Percentiles rank a stretch among this genome's conserved stretches.
These are phyloP conservation scores for Notiomystis cincta DNA, from an alignment of 2,113 vertebrate genomes.

Conservation along the genomic window DNA sequence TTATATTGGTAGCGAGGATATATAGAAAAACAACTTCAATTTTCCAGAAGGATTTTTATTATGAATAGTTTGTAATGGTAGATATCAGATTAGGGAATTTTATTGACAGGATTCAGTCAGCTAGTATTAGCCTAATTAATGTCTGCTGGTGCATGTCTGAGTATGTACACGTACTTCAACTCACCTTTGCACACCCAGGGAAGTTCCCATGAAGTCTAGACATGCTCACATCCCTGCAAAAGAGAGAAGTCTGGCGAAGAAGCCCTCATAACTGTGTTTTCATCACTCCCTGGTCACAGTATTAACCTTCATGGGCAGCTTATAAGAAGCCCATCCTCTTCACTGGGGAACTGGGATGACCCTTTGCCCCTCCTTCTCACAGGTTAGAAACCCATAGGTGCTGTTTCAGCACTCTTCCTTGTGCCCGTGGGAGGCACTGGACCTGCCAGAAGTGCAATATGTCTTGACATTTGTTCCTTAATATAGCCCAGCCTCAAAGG, in stretches of 20 bases:
- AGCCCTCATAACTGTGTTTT: fast-evolving
- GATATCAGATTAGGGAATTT: background rate
- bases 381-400: background rate
- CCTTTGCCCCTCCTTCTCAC: background rate
- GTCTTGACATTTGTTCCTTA: background rate
- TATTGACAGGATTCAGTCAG: background rate
- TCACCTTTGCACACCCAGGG: background rate
- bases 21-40: background rate
- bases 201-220: background rate
- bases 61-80: background rate
- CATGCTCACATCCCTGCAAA: background rate
- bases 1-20: background rate
- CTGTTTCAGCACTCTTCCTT: background rate
- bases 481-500: background rate
- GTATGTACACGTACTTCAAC: background rate
- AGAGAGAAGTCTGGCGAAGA: background rate
- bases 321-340: background rate
- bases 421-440: background rate
- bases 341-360: background rate
- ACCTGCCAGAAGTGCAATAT: background rate
- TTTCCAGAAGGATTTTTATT: background rate
- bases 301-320: background rate
- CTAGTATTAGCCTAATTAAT: background rate
- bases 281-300: background rate
- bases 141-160: background rate